Base-by-base conservation (phyloP, 1,140 invertebrate genomes). In the Sarcophaga peregrina region DNA sequence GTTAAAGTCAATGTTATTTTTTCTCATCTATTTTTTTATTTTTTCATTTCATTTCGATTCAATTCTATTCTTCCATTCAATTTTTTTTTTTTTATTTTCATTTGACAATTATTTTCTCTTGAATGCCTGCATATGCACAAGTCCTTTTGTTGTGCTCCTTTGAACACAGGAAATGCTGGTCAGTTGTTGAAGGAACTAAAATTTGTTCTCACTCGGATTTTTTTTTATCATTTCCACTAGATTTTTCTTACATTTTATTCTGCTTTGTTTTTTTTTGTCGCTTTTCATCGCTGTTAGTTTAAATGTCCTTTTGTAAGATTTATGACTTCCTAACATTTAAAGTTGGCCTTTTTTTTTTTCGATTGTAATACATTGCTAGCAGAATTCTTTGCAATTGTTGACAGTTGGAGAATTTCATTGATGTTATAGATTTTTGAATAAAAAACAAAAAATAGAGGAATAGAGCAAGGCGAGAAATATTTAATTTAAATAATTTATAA, bases 51-150 rank as follows among this genome's bases (percentile, higher is more conserved):
- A n/a, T n/a, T n/a, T n/a, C n/a, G n/a, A n/a, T n/a, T n/a, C n/a
- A n/a, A n/a, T n/a, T n/a, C n/a, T n/a, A n/a, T n/a, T n/a, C n/a
- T n/a, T n/a, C n/a, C n/a, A n/a, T n/a, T n/a, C n/a, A n/a, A n/a
- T n/a, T n/a, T n/a, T n/a, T n/a, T n/a, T n/a, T 48, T 52, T 52
- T 82, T 50, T 82, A 47, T 72, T 78, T 80, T 68, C 68, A 48
- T 20, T 37, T n/a, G 37, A 46, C 78, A 80, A 72, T 80, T 82
- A 75, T 76, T 82, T 82, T 52, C 81, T 82, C 86, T 88, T 87
- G 87, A 86, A 84, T 86, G 84, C 84, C 84, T 88, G 86, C 87
- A 88, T 88, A 88, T 88, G 87, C 85, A 37, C 15, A 37, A 82
- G 20, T 74, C 20, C 50, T 68, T 83, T 86, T 46, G 73, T 75